These are phyloP conservation scores for Seira ritae DNA, from an alignment of 2,888 invertebrate genomes.

Conservation along the genomic window DNA sequence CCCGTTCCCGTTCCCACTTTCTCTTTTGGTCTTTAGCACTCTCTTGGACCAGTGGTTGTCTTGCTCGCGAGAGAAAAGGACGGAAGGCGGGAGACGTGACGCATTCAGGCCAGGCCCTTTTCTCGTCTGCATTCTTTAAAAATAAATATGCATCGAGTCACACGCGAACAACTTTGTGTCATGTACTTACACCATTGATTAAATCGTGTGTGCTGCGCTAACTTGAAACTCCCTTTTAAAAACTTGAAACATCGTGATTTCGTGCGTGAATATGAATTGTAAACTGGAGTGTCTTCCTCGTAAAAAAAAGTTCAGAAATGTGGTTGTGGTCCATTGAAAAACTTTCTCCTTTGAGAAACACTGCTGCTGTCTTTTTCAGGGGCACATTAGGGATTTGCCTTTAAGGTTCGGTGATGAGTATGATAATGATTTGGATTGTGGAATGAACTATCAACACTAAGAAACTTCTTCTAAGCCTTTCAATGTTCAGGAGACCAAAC, in stretches of 20 bases:
- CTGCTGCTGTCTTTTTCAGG: neutral
- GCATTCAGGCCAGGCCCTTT: constrained; percentile 23
- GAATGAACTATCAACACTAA: neutral
- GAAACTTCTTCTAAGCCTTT: constrained; percentile 6
- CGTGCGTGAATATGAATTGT: constrained; percentile 1
- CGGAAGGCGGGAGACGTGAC: constrained; percentile 24
- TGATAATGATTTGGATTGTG: neutral
- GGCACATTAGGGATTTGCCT: constrained; percentile 1
- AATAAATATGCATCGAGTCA: constrained; percentile 18
- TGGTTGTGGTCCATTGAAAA: neutral
- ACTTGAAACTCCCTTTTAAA: neutral
- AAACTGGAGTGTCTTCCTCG: constrained; percentile 5
- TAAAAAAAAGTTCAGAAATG: constrained; percentile 3
- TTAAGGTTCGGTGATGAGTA: neutral
- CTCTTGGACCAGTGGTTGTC: constrained; percentile 17
- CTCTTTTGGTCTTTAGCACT: constrained; percentile 1
- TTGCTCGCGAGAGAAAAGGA: constrained; percentile 24
- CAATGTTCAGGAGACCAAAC: neutral
- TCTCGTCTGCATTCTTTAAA: constrained; percentile 23
- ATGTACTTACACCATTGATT: constrained; percentile 2
- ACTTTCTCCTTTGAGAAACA: neutral
- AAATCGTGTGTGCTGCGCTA: constrained; percentile 6
- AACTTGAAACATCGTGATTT: constrained; percentile 16
- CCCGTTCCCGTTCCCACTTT: constrained; percentile 2
- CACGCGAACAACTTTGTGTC: constrained; percentile 7